A percentile compares a stretch with the other conserved stretches of the same genome.
These are phyloP conservation scores for Neria commutata DNA, from an alignment of 2,888 invertebrate species.

Conservation along the genomic window DNA sequence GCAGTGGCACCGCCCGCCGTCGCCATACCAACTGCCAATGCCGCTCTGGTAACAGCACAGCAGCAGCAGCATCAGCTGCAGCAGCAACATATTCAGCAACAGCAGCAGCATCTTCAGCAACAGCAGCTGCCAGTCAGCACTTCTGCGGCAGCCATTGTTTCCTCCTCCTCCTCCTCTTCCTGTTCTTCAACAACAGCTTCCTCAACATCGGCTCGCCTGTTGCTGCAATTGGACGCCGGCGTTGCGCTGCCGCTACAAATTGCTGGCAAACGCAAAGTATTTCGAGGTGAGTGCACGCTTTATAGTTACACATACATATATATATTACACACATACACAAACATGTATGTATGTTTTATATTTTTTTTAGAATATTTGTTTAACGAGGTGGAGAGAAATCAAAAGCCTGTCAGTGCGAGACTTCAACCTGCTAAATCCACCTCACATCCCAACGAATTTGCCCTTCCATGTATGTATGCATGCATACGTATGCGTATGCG, in stretches of 20 bases:
- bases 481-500: too few species aligned
- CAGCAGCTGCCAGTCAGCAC: constrained; percentile 13
- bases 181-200: constrained; percentile 18
- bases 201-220: constrained; percentile 64
- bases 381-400: too few species aligned
- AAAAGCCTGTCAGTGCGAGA: too few species aligned
- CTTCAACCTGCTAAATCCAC: too few species aligned
- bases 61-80: constrained; percentile 22
- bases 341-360: background rate
- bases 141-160: constrained; percentile 31
- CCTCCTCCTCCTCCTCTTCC: constrained; percentile 4
- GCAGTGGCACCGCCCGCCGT: constrained; percentile 21
- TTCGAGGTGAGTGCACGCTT: constrained; percentile 71
- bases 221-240: constrained; percentile 78
- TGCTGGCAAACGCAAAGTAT: constrained; percentile 75
- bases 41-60: constrained; percentile 31
- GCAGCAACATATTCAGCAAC: constrained; percentile 11
- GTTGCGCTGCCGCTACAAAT: constrained; percentile 77
- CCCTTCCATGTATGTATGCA: too few species aligned
- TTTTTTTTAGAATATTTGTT: too few species aligned
- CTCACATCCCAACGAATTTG: too few species aligned
- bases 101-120: constrained; percentile 16
- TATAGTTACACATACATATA: constrained; percentile 36
- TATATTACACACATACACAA: too few species aligned
- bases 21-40: constrained; percentile 29